Base-by-base conservation (phyloP, 1,140 invertebrate genomes). In the Atopsyche davidsoni region DNA sequence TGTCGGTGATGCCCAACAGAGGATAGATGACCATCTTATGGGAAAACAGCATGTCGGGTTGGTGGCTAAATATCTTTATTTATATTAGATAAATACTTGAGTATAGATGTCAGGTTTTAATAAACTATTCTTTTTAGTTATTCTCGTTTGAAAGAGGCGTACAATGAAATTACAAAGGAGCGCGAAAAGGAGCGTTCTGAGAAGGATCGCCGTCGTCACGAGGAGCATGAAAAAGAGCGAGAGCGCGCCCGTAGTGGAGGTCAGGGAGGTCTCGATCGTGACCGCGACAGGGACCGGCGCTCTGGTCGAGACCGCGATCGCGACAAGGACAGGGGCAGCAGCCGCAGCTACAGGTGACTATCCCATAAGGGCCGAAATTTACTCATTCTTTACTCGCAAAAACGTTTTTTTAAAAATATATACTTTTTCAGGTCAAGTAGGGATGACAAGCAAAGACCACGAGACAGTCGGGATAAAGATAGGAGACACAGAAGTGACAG, bases 11-110 rank as follows among this genome's bases (percentile, higher is more conserved):
- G 95, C 94, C 2, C 94, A 97, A 64, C 94, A 96, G 63, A 79
- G 96, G 57, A 92, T 98, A 55, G 94, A 98, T 64, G 96, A 99
- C 70, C 95, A 98, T 77, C 73, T 97, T 24, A 94, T 92, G 80
- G 96, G 96, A 2, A 98, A 98, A 75, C 95, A 97, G 65, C 96
- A 98, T 75, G 83, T 96, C 52, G 95, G 95, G 55, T 95, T 85
- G 78, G 85, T 53, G 16, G 10, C 36, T n/a, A n/a, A n/a, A n/a
- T n/a, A n/a, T n/a, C n/a, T 7, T 7, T 7, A 28, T 28, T 7
- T n/a, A 28, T n/a, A 28, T 7, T n/a, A 28, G n/a, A 28, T 28
- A 28, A 28, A n/a, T 7, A 28, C n/a, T 6, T 28, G 25, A n/a
- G 25, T 7, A 28, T 7, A 6, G n/a, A 28, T 28, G 25, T 6